These are phyloP conservation scores for Cladopsammia gracilis DNA, from an alignment of 64 coral and sea anemone genomes.

Conservation along the genomic window DNA sequence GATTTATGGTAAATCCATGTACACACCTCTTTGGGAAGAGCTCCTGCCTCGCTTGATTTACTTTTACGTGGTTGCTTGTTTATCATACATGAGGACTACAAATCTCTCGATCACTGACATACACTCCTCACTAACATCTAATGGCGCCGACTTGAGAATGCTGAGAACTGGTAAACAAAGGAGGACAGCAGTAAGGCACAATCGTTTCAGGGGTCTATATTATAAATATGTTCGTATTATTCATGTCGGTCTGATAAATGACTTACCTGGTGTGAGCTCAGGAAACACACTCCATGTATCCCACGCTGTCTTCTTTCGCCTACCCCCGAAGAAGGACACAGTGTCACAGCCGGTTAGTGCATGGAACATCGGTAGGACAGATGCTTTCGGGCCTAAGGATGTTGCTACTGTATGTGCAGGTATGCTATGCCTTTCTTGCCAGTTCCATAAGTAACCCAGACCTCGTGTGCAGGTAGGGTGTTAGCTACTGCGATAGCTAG, in stretches of 20 bases:
- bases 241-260: too few relatives aligned
- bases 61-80: conserved; percentile 17
- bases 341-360: conserved; percentile 38
- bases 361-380: conserved; percentile 10
- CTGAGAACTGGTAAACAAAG: neutral
- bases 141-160: neutral
- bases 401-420: too few relatives aligned
- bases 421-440: too few relatives aligned
- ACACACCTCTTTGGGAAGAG: neutral
- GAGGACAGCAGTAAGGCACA: too few relatives aligned
- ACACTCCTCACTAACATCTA: neutral
- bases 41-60: neutral
- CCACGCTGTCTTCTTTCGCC: conserved; percentile 36
- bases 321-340: conserved; percentile 11
- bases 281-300: conserved; percentile 38
- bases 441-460: too few relatives aligned
- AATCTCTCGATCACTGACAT: conserved; percentile 1
- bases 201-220: too few relatives aligned
- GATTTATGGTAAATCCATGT: too few relatives aligned
- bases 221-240: too few relatives aligned
- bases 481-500: too few relatives aligned
- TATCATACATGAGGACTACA: conserved; percentile 8
- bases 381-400: too few relatives aligned
- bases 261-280: neutral
- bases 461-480: too few relatives aligned